Conservation (phyloP, 2,797 vertebrate species). For the Thalassophryne amazonica region DNA sequence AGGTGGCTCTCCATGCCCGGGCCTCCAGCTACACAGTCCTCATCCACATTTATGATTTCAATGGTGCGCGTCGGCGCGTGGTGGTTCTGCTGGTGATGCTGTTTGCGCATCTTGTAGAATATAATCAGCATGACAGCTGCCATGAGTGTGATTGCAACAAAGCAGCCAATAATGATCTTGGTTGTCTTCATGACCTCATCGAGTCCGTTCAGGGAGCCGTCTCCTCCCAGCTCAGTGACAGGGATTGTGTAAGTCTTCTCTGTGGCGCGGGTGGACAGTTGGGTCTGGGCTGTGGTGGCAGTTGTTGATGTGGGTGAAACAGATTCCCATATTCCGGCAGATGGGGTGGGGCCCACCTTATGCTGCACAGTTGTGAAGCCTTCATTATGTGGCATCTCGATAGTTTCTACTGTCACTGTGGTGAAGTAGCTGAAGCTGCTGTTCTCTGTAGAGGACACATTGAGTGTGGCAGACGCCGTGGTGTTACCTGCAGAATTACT, state of each 20-base stretch:
- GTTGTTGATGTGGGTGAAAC: constrained; percentile 81
- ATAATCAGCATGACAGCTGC: constrained; percentile 99
- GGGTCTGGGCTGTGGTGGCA: constrained; percentile 87
- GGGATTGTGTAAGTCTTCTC: constrained; percentile 93
- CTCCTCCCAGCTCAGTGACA: constrained; percentile 85
- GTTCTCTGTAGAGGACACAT: constrained; percentile 93
- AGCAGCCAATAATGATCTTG: constrained; percentile 99
- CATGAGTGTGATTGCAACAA: constrained; percentile 99
- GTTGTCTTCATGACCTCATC: constrained; percentile 99
- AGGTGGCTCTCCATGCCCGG: constrained; percentile 94
- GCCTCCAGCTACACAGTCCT: constrained; percentile 92
- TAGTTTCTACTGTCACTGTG: constrained; percentile 97
- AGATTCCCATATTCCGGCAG: constrained; percentile 81
- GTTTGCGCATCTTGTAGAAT: constrained; percentile 99
- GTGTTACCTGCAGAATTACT: constrained; percentile 99
- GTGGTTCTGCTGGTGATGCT: constrained; percentile 98
- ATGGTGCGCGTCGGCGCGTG: constrained; percentile 95
- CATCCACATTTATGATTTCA: constrained; percentile 98
- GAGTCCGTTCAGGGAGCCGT: constrained; percentile 88
- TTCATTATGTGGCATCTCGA: constrained; percentile 93
- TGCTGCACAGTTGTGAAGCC: constrained; percentile 88
- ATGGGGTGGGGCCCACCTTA: constrained; percentile 87
- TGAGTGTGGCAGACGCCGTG: constrained; percentile 95
- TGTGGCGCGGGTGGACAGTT: constrained; percentile 88
- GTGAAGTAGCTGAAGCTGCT: constrained; percentile 97